Percentiles rank a stretch among this genome's conserved stretches.
These are phyloP conservation scores for Drosophila engyochracea DNA, from an alignment of 2,888 invertebrate genomes.

Conservation along the genomic window DNA sequence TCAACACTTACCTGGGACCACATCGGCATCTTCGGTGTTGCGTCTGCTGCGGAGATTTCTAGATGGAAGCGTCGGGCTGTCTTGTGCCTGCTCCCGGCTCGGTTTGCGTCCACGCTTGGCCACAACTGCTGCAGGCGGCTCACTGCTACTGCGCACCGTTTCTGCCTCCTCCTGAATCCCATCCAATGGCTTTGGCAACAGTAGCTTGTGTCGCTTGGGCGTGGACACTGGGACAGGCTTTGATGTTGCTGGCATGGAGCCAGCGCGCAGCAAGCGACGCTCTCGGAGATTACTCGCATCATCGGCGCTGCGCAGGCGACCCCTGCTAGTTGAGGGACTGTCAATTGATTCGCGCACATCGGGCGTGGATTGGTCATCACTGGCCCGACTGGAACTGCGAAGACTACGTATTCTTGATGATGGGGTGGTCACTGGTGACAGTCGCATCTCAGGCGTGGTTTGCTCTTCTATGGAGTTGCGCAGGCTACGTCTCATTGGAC, in stretches of 20 bases:
- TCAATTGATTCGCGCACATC: background rate
- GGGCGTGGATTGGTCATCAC: background rate
- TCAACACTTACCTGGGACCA: constrained; percentile 12
- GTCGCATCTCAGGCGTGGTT: too few species aligned
- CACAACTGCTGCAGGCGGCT: background rate
- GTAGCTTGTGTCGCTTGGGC: constrained; percentile 20
- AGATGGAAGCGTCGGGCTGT: background rate
- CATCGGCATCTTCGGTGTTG: background rate
- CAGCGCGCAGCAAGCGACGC: constrained; percentile 19
- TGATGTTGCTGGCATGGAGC: constrained; percentile 35
- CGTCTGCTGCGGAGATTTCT: constrained; percentile 21
- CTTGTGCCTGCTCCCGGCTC: background rate
- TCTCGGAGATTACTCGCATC: background rate
- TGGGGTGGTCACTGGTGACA: background rate
- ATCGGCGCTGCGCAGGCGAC: constrained; percentile 19
- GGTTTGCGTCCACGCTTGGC: constrained; percentile 3
- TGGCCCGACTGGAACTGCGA: constrained; percentile 8
- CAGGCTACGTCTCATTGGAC: background rate
- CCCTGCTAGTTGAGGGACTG: background rate
- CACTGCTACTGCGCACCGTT: constrained; percentile 5
- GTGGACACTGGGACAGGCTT: constrained; percentile 29
- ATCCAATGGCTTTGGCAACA: constrained; percentile 22
- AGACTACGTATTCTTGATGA: background rate
- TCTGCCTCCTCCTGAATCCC: constrained; percentile 33
- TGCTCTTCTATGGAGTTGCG: background rate